These are phyloP conservation scores for Trissolcus japonicus DNA, from an alignment of 2,888 invertebrate genomes.

Conservation along the genomic window DNA sequence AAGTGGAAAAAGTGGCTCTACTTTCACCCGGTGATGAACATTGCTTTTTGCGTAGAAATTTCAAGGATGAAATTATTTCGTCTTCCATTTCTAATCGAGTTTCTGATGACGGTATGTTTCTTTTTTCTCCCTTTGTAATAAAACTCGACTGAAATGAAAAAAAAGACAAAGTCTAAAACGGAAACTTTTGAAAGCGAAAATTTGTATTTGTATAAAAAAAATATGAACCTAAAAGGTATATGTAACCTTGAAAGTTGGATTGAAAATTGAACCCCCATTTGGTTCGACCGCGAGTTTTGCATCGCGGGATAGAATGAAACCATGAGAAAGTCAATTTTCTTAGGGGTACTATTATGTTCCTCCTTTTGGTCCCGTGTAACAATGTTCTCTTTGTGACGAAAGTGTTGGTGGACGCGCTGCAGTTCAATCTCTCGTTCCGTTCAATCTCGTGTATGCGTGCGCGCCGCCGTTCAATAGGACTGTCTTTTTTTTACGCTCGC, in stretches of 20 bases:
- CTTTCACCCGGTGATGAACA: conserved; percentile 54
- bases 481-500: conserved; percentile 46
- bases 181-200: too few relatives aligned
- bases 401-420: conserved; percentile 42
- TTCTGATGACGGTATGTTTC: too few relatives aligned
- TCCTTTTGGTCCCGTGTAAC: conserved; percentile 37
- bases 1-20: conserved; percentile 49
- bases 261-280: too few relatives aligned
- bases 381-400: conserved; percentile 55
- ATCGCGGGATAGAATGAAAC: conserved; percentile 43
- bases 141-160: too few relatives aligned
- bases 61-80: conserved; percentile 3
- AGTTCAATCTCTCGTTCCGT: conserved; percentile 47
- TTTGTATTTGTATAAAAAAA: too few relatives aligned
- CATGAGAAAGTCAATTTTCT: conserved; percentile 58
- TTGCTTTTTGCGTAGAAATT: conserved; percentile 23
- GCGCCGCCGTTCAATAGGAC: conserved; percentile 48
- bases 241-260: too few relatives aligned
- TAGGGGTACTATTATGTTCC: conserved; percentile 46
- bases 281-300: conserved; percentile 35
- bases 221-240: too few relatives aligned
- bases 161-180: too few relatives aligned
- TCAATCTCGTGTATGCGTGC: conserved; percentile 46
- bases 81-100: background rate
- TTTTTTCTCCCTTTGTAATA: too few relatives aligned